phyloP scores from a whole-genome alignment of 2,888 invertebrate genomes.

The Aphodius sticticus region DNA sequence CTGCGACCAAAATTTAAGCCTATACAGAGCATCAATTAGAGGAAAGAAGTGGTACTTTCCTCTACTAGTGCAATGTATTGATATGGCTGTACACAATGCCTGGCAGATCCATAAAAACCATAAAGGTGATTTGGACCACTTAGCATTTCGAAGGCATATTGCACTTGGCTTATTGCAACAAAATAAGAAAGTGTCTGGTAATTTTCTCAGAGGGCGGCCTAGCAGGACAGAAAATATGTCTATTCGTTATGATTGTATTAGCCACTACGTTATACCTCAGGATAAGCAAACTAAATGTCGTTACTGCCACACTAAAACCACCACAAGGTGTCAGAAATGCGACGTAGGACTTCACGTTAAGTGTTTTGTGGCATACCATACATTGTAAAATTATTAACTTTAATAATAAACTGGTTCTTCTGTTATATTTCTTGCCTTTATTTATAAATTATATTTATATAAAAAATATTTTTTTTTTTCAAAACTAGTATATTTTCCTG shows the following conservation, averaged over 20 bases:
- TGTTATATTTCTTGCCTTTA: background rate
- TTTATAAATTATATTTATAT: background rate
- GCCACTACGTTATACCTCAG: conserved; percentile 36
- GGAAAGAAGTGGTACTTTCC: conserved; percentile 49
- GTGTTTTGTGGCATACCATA: conserved; percentile 17
- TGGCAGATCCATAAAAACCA: conserved; percentile 42
- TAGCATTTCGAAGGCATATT: conserved; percentile 42
- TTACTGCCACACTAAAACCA: background rate
- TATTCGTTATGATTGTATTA: conserved; percentile 32
- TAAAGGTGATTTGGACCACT: conserved; percentile 44
- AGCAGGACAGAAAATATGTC: background rate
- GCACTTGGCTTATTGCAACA: conserved; percentile 24
- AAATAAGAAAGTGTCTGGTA: conserved; percentile 7
- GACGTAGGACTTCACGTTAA: conserved; percentile 12
- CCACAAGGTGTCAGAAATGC: background rate
- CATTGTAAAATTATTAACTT: background rate
- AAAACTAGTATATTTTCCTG: no score
- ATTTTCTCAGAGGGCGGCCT: background rate
- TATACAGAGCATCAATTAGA: conserved; percentile 43
- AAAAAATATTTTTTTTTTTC: background rate
- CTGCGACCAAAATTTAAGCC: conserved; percentile 44
- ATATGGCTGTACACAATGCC: conserved; percentile 45
- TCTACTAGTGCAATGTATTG: conserved; percentile 41
- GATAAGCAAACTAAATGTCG: conserved; percentile 38
- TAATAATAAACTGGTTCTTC: background rate